These are phyloP conservation scores for Globicephala melas DNA, from an alignment of 2,113 vertebrate genomes.

Conservation along the genomic window DNA sequence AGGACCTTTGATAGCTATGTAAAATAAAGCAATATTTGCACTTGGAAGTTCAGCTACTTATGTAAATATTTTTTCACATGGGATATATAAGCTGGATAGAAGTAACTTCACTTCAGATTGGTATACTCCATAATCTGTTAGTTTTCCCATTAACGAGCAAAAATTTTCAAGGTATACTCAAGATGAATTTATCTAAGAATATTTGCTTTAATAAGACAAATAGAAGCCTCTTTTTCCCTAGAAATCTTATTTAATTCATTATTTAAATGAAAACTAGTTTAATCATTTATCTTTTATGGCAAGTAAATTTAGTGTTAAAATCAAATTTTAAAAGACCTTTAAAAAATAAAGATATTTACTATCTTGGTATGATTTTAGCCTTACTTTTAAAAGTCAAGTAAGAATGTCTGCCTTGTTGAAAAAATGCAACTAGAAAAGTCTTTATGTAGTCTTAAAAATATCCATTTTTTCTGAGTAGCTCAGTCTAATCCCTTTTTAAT, in stretches of 20 bases:
- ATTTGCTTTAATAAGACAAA: not conserved
- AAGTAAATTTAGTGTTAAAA: not conserved
- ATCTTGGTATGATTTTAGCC: not conserved
- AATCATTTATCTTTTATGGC: not conserved
- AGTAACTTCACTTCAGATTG: not conserved
- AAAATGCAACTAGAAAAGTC: not conserved
- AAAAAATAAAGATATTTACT: not conserved
- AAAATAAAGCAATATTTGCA: not conserved
- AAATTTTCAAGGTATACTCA: not conserved
- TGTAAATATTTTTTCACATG: not conserved
- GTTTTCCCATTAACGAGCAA: not conserved
- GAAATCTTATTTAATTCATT: not conserved
- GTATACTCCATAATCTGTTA: not conserved
- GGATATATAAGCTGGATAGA: not conserved
- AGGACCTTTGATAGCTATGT: not conserved
- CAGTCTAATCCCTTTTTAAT: not conserved
- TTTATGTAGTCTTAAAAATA: not conserved
- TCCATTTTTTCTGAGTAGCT: not conserved
- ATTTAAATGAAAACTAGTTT: not conserved
- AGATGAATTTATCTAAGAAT: not conserved
- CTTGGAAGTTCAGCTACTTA: not conserved
- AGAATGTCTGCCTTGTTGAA: not conserved
- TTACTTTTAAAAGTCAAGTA: not conserved
- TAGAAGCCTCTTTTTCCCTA: not conserved
- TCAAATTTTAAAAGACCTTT: not conserved